Evolutionary conservation across 2,113 vertebrate genomes (phyloP).

Genomic region (Limnothrissa miodon): DNA sequence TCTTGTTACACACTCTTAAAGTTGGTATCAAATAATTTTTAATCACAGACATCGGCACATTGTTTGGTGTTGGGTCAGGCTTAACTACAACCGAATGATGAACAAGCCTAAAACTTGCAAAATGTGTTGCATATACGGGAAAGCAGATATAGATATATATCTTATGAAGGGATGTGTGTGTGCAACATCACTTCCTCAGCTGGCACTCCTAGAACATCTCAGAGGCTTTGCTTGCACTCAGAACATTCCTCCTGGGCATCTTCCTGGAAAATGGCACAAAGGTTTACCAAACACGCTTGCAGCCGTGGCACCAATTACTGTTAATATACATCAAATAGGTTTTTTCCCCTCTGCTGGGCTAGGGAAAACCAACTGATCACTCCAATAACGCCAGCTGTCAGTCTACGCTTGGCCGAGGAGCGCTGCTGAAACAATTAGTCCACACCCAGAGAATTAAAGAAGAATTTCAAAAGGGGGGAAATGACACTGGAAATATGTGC

Average conservation of each 20-base stretch:
- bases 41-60: neutral
- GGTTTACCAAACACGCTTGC: constrained; percentile 76
- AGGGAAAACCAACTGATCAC: constrained; percentile 72
- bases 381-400: constrained; percentile 77
- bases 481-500: constrained; percentile 70
- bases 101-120: neutral
- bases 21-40: neutral
- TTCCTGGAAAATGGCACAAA: constrained; percentile 81
- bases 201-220: constrained; percentile 80
- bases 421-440: constrained; percentile 76
- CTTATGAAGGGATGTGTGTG: constrained; percentile 87
- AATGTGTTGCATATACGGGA: too few species aligned
- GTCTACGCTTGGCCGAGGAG: constrained; percentile 63
- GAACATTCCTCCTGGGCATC: constrained; percentile 88
- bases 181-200: constrained; percentile 78
- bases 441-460: constrained; percentile 68
- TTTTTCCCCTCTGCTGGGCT: constrained; percentile 41
- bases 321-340: constrained; percentile 81
- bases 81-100: neutral
- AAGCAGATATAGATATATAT: too few species aligned
- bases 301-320: constrained; percentile 77
- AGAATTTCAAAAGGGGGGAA: constrained; percentile 60
- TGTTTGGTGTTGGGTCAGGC: neutral
- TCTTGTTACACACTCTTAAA: neutral
- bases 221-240: constrained; percentile 81